Percentiles rank a stretch among this genome's conserved stretches.
Evolutionary conservation across 2,888 invertebrate species (phyloP).

Genomic region (Ormyrus nitidulus): DNA sequence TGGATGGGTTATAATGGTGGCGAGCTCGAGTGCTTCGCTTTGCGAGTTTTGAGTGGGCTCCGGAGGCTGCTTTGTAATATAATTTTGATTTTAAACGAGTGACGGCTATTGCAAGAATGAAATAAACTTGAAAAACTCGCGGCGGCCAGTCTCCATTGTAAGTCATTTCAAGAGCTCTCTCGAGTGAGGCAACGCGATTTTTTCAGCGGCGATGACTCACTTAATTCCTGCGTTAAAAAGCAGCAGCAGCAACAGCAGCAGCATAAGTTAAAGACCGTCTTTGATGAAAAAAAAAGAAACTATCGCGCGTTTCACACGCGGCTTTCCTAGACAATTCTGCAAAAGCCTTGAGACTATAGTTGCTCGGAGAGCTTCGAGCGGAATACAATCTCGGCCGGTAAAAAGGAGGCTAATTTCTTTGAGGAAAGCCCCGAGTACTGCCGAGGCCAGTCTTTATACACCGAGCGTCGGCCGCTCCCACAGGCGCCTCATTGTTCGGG

Average conservation of each 20-base stretch:
- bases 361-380: constrained; percentile 42
- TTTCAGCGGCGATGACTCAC: constrained; percentile 19
- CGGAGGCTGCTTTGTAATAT: no score
- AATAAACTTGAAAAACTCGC: no score
- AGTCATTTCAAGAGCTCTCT: not conserved
- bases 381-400: constrained; percentile 27
- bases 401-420: constrained; percentile 52
- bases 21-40: no score
- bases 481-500: constrained; percentile 37
- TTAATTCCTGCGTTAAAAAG: constrained; percentile 22
- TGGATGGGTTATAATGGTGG: no score
- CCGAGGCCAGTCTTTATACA: no score
- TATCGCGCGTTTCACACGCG: constrained; percentile 8
- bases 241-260: not conserved
- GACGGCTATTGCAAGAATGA: no score
- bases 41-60: no score
- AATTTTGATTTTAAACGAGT: no score
- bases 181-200: constrained; percentile 12
- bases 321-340: constrained; percentile 16
- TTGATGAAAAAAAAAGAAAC: not conserved
- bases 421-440: constrained; percentile 29
- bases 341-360: constrained; percentile 18
- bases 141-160: no score
- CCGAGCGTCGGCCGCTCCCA: constrained; percentile 20
- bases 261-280: constrained; percentile 12